phyloP scores from a whole-genome alignment of 2,888 invertebrate species.

The Metacarcinus magister region DNA sequence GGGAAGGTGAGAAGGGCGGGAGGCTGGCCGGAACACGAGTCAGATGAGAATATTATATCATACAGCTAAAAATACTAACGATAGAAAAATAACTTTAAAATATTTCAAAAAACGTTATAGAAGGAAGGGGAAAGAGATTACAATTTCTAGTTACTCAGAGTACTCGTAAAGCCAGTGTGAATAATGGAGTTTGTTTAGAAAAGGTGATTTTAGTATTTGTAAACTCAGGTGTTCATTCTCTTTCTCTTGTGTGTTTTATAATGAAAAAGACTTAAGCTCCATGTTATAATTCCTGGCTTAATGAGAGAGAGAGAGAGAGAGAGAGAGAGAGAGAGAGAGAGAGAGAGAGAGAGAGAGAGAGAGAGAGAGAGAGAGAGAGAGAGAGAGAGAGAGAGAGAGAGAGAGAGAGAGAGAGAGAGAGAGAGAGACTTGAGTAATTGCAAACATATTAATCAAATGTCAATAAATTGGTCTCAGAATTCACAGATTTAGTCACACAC shows the following conservation, averaged over 20 bases:
- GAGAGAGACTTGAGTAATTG: neutral
- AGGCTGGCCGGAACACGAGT: neutral
- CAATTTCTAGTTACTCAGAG: neutral
- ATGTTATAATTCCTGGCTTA: neutral
- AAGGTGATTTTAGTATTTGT: neutral
- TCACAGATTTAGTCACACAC: neutral
- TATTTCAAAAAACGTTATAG: neutral
- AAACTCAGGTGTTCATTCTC: neutral
- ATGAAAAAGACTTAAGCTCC: neutral
- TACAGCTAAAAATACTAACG: neutral
- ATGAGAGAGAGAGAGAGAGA: neutral
- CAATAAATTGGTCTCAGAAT: neutral
- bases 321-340: neutral
- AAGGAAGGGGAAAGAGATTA: neutral
- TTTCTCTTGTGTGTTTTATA: neutral
- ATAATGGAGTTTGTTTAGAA: neutral
- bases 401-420: too few species aligned
- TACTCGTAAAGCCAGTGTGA: neutral
- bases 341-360: slow-evolving; percentile 2
- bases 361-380: neutral
- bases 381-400: too few species aligned
- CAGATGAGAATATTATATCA: neutral
- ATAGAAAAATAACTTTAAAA: slow-evolving; percentile 16
- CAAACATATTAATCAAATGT: neutral
- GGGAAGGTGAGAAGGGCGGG: neutral